Percentiles rank a stretch among this genome's conserved stretches.
Conservation (phyloP, 2,888 invertebrate genomes). For the Drosophila kambysellisi region DNA sequence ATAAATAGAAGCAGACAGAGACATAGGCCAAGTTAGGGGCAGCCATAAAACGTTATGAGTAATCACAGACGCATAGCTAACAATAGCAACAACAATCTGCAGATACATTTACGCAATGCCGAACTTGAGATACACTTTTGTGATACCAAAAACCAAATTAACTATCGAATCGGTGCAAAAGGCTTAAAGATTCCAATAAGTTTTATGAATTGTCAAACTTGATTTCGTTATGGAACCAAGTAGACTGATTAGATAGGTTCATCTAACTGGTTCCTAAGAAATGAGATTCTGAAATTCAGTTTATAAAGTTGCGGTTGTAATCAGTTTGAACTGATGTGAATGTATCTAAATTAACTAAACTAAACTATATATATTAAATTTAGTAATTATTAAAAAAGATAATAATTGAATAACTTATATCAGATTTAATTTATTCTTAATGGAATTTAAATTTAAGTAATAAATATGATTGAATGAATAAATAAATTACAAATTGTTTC, state of each 20-base stretch:
- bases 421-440: not conserved
- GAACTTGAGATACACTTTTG: conserved; percentile 15
- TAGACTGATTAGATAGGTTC: not conserved
- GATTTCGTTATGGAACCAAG: not conserved
- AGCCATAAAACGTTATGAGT: conserved; percentile 66
- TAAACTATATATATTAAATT: too few species aligned
- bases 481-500: not conserved
- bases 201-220: not conserved
- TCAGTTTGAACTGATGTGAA: not conserved
- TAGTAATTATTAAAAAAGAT: too few species aligned
- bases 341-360: not conserved
- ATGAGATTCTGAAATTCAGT: not conserved
- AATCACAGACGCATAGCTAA: conserved; percentile 75
- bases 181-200: not conserved
- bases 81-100: conserved; percentile 29
- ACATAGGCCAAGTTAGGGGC: conserved; percentile 18
- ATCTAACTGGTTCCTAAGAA: not conserved
- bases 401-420: not conserved
- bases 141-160: not conserved
- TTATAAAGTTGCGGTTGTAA: not conserved
- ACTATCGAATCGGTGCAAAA: too few species aligned
- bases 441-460: not conserved
- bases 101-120: not conserved
- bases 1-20: conserved; percentile 3
- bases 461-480: not conserved